A percentile compares a stretch with the other conserved stretches of the same genome.
Evolutionary conservation across 1,140 invertebrate genomes (phyloP).

Genomic region (Lepidurus packardi): DNA sequence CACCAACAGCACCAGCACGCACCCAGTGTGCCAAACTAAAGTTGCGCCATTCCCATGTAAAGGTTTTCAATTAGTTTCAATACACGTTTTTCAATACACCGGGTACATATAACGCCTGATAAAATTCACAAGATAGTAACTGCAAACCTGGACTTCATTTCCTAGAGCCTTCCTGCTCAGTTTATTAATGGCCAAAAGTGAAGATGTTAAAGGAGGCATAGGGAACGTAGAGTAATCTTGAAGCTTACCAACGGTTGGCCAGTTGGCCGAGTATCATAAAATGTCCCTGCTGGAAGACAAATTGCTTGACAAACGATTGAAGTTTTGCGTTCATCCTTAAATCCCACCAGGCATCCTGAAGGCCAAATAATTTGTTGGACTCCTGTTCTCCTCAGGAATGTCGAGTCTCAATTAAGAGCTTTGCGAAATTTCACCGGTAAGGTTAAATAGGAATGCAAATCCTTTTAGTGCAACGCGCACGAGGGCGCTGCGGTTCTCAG

Average conservation of each 20-base stretch:
- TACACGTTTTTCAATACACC: neutral
- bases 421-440: too few species aligned
- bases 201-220: neutral
- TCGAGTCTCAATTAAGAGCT: too few species aligned
- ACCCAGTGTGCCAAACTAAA: neutral
- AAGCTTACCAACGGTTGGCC: too few species aligned
- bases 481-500: slow-evolving; percentile 1
- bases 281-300: too few species aligned
- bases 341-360: too few species aligned
- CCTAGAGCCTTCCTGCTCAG: neutral
- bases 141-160: slow-evolving; percentile 10
- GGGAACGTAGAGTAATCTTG: neutral
- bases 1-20: neutral
- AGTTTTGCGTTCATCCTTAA: too few species aligned
- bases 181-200: neutral
- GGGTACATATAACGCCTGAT: neutral
- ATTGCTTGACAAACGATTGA: too few species aligned
- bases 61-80: neutral
- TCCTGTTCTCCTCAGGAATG: too few species aligned
- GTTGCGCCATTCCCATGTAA: neutral
- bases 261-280: too few species aligned
- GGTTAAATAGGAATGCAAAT: neutral
- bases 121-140: neutral
- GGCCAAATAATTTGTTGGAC: too few species aligned
- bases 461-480: neutral